Conservation (phyloP, 2,888 invertebrate genomes). For the Rotaria socialis region DNA sequence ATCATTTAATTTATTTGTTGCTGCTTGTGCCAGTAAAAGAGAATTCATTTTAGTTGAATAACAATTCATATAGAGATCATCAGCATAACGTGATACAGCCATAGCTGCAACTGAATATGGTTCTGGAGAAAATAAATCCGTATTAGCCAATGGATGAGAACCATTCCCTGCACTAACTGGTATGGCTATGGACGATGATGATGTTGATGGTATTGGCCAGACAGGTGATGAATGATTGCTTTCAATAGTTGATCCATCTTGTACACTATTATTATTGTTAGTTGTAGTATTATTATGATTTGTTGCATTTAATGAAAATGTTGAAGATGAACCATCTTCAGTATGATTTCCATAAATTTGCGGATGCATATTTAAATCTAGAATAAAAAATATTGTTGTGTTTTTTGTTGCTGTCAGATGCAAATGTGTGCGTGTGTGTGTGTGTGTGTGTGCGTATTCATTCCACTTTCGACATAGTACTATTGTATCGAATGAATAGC, state of each 20-base stretch:
- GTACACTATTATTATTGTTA: background rate
- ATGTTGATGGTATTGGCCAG: constrained; percentile 16
- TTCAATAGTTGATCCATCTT: constrained; percentile 20
- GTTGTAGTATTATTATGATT: background rate
- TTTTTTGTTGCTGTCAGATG: background rate
- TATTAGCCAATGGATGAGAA: constrained; percentile 28
- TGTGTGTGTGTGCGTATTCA: background rate
- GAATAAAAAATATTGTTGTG: background rate
- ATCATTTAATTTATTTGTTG: background rate
- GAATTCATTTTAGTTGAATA: constrained; percentile 23
- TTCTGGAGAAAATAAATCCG: background rate
- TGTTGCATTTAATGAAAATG: background rate
- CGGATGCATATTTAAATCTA: constrained; percentile 2
- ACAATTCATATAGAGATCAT: constrained; percentile 25
- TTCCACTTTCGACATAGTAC: background rate
- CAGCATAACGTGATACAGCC: constrained; percentile 4
- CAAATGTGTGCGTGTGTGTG: background rate
- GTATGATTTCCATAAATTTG: background rate
- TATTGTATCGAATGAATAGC: constrained; percentile 20
- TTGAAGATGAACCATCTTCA: constrained; percentile 19
- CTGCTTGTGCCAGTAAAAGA: constrained; percentile 17
- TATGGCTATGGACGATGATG: background rate
- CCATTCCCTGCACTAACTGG: constrained; percentile 14
- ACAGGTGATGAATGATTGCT: constrained; percentile 17
- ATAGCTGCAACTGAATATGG: constrained; percentile 8